Base-by-base conservation (phyloP, 2,888 invertebrate genomes). In the Sceliomorpha sp. region DNA sequence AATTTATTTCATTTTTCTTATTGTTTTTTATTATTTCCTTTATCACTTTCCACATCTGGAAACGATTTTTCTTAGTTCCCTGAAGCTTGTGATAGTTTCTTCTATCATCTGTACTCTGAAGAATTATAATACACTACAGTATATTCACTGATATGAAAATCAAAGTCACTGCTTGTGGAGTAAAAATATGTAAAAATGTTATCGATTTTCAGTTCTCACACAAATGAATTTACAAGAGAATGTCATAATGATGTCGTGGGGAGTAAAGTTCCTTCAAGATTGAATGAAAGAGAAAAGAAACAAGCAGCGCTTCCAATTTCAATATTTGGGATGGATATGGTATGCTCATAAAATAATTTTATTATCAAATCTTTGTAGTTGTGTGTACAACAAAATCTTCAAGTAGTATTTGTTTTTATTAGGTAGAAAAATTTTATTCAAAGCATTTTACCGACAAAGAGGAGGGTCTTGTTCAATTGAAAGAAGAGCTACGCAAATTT, bases 381-480 rank as follows among this genome's bases (percentile, higher is more conserved):
- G n/a, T n/a, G n/a, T n/a, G n/a, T n/a, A n/a, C n/a, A n/a, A n/a
- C n/a, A n/a, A 45, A 13, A 20, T n/a, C n/a, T n/a, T n/a, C n/a
- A n/a, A n/a, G n/a, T n/a, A n/a, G n/a, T n/a, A n/a, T 29, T 36
- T 6, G 1, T 44, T 34, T 17, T 24, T 24, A 58, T 6, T 80
- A 95, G 95, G 94, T 97, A 1, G 96, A 97, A 87, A 95, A 95
- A 82, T 95, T 96, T 87, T 96, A 95, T 88, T 96, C 96, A 2
- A 96, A 96, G 79, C 96, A 95, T 86, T 97, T 94, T 88, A 91
- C 95, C 37, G 96, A 96, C 85, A 95, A 96, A 82, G 96, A 96
- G 84, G 96, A 96, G 80, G 96, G 96, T 0, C 87, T 97, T n/a
- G 91, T 93, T 68, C 91, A 92, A 10, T 88, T 96, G 34, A 91